These are phyloP conservation scores for Aelia acuminata DNA, from an alignment of 2,888 invertebrate species.

Conservation along the genomic window DNA sequence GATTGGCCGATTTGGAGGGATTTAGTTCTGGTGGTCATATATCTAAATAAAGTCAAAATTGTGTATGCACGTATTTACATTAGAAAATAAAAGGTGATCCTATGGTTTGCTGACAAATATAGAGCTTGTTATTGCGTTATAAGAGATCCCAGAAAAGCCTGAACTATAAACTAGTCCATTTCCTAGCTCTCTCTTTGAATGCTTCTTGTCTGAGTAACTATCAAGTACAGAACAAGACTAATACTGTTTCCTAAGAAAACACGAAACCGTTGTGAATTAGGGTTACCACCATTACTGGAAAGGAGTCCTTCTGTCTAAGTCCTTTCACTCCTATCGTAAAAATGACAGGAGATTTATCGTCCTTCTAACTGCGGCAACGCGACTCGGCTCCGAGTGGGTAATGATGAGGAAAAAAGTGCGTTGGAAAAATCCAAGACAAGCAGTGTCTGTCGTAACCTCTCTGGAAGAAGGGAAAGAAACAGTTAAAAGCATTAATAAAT, in stretches of 20 bases:
- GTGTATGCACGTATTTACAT: too few relatives aligned
- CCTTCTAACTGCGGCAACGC: neutral
- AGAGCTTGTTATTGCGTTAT: too few relatives aligned
- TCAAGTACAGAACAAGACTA: neutral
- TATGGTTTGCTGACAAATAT: too few relatives aligned
- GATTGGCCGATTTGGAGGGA: too few relatives aligned
- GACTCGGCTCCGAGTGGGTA: neutral
- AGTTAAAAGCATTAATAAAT: constrained; percentile 1
- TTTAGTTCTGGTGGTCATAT: too few relatives aligned
- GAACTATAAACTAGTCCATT: neutral
- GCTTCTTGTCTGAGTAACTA: neutral
- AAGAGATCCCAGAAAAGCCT: too few relatives aligned
- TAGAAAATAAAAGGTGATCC: too few relatives aligned
- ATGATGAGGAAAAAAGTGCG: constrained; percentile 10
- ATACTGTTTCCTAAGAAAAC: constrained; percentile 10
- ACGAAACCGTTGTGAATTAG: neutral
- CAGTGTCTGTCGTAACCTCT: neutral
- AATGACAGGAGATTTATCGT: constrained; percentile 45
- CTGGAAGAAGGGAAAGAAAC: neutral
- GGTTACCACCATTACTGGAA: constrained; percentile 18
- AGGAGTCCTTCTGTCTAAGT: constrained; percentile 16
- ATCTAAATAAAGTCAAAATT: too few relatives aligned
- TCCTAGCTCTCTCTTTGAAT: neutral
- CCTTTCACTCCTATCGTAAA: constrained; percentile 37
- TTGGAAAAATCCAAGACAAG: neutral